Conservation (phyloP, 2,888 invertebrate genomes). For the Sesia bembeciformis region DNA sequence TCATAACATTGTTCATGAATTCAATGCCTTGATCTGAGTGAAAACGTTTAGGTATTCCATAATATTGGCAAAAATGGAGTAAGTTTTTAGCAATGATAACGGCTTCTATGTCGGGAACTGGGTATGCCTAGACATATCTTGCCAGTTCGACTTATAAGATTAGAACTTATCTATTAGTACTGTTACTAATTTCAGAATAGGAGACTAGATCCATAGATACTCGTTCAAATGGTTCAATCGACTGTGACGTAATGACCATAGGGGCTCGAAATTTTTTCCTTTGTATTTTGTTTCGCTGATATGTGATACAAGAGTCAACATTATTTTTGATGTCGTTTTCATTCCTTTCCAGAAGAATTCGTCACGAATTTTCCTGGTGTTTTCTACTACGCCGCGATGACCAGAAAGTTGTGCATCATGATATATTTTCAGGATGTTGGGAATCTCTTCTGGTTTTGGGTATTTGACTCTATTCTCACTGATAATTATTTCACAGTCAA, state of each 20-base stretch:
- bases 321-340: background rate
- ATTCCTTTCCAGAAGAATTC: constrained; percentile 27
- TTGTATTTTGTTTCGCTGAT: too few relatives aligned
- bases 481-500: constrained; percentile 17
- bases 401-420: constrained; percentile 24
- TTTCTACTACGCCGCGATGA: constrained; percentile 23
- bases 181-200: too few relatives aligned
- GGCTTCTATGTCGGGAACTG: too few relatives aligned
- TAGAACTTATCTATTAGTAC: constrained; percentile 18
- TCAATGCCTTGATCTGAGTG: constrained; percentile 18
- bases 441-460: constrained; percentile 17
- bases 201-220: constrained; percentile 1
- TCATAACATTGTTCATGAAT: constrained; percentile 21
- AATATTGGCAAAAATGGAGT: too few relatives aligned
- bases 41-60: too few relatives aligned
- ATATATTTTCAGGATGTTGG: constrained; percentile 19
- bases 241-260: constrained; percentile 1
- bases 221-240: constrained; percentile 3
- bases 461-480: constrained; percentile 16
- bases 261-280: background rate
- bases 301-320: too few relatives aligned
- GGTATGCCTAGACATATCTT: too few relatives aligned
- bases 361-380: constrained; percentile 19
- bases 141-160: constrained; percentile 26
- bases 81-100: too few relatives aligned